Percentiles rank a stretch among this genome's conserved stretches.
Conservation (phyloP, 2,888 invertebrate genomes). For the Papilio gigon region DNA sequence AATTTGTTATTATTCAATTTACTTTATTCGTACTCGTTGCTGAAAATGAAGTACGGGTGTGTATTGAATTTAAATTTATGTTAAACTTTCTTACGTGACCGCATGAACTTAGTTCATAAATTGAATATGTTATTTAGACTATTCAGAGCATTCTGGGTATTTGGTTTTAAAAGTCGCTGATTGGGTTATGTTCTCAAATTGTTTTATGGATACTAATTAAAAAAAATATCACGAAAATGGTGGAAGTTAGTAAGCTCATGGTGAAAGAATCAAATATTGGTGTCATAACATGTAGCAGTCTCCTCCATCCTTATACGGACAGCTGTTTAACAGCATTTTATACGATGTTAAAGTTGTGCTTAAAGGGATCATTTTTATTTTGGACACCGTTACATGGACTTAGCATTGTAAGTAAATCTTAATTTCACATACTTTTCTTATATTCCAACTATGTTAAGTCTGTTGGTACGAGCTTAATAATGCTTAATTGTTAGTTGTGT, state of each 20-base stretch:
- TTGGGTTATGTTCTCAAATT: neutral
- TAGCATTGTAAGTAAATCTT: slow-evolving; percentile 57
- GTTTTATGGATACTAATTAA: neutral
- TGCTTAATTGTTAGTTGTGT: too few species aligned
- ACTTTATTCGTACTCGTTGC: slow-evolving; percentile 12
- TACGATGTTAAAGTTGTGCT: slow-evolving; percentile 55
- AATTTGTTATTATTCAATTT: slow-evolving; percentile 2
- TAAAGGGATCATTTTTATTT: slow-evolving; percentile 58
- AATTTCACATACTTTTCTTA: neutral
- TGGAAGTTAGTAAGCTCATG: slow-evolving; percentile 69
- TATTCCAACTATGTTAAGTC: too few species aligned
- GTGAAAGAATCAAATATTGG: slow-evolving; percentile 51
- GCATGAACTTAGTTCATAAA: slow-evolving; percentile 38
- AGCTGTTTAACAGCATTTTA: slow-evolving; percentile 60
- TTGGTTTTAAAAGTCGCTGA: slow-evolving; percentile 5
- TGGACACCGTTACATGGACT: slow-evolving; percentile 57
- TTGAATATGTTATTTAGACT: neutral
- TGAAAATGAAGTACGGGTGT: slow-evolving; percentile 18
- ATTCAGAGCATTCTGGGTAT: slow-evolving; percentile 10
- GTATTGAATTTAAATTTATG: slow-evolving; percentile 43
- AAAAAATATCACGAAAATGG: slow-evolving; percentile 56
- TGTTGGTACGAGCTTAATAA: too few species aligned
- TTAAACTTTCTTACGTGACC: slow-evolving; percentile 37
- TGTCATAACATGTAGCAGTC: slow-evolving; percentile 53
- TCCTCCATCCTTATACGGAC: slow-evolving; percentile 69